Evolutionary conservation across 2,888 invertebrate species (phyloP), one percentile per base, ranked within the genome.

Genomic region (Andrena marginata): DNA sequence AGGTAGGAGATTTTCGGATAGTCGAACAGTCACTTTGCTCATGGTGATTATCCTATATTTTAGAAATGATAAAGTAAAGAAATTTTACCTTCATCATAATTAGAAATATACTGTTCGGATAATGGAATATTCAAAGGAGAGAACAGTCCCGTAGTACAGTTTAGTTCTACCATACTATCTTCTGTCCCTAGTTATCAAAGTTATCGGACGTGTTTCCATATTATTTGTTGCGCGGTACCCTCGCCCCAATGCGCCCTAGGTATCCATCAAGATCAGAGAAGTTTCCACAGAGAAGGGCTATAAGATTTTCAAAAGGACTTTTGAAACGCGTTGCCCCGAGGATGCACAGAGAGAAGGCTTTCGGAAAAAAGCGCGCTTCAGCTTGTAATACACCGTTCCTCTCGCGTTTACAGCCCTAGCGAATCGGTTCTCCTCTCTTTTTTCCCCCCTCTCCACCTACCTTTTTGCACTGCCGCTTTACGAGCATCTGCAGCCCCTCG

Each of bases 271-370:
- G 65, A 80, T 81, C 81, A 72, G 72, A 80, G 81, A 67, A 62
- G 29, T 35, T 59, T 56, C 16, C 67, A 60, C 76, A 23, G 35
- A 23, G 23, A 49, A 48, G 20, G 42, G 64, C 49, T 35, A 59
- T 56, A 64, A 72, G 80, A 80, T 81, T 81, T 81, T 80, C 67
- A 73, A 81, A 73, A 63, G 80, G 51, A 67, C 81, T 68, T 80
- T 62, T 67, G 26, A 71, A 68, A 67, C 59, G 16, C 56, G 60
- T 51, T 10, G 23, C 33, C 42, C 42, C 29, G 69, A 67, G 71
- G 33, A 42, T 68, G 62, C 54, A 62, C 51, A 56, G 65, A 35
- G 48, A 48, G 64, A 49, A 56, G 59, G 70, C 76, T 77, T 83
- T 70, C 51, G 73, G 59, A 77, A 77, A 77, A 78, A 72, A 63